Evolutionary conservation across 2,113 vertebrate genomes (phyloP).

Genomic region (Neolamprologus variostigma): DNA sequence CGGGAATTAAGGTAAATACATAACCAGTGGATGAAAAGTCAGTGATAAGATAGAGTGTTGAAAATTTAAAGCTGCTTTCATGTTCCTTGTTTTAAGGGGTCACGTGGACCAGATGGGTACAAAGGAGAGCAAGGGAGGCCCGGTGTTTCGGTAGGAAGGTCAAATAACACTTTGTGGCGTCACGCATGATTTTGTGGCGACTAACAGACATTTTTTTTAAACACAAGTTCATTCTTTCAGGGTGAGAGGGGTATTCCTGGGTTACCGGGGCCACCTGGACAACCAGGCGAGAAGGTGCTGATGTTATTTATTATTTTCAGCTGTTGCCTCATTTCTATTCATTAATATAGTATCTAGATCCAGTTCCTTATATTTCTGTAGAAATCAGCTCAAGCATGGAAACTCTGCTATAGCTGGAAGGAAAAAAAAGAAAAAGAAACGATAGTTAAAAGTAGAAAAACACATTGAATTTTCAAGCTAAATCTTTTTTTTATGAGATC

Average conservation of each 20-base stretch:
- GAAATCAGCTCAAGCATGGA: background rate
- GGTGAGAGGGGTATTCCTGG: conserved; percentile 85
- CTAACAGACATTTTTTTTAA: background rate
- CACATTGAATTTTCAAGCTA: background rate
- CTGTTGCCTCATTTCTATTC: background rate
- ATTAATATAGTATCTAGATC: background rate
- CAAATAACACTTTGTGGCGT: conserved; percentile 2
- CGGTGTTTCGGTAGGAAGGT: conserved; percentile 79
- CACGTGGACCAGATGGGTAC: conserved; percentile 77
- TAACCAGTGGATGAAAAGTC: background rate
- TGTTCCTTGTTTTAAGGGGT: conserved; percentile 66
- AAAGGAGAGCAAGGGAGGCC: conserved; percentile 84
- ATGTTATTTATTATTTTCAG: background rate
- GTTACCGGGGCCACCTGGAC: conserved; percentile 80
- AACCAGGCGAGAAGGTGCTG: conserved; percentile 83
- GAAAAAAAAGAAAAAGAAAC: background rate
- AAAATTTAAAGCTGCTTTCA: background rate
- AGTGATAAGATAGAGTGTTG: background rate
- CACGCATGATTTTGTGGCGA: background rate
- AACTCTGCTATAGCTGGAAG: background rate
- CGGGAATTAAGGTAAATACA: conserved; percentile 78
- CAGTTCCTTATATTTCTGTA: background rate
- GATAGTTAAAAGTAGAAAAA: background rate
- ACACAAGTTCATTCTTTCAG: conserved; percentile 60
- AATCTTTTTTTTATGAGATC: conserved; percentile 13